Evolutionary conservation across 2,797 vertebrate species (phyloP).

Genomic region (Peromyscus attwateri): DNA sequence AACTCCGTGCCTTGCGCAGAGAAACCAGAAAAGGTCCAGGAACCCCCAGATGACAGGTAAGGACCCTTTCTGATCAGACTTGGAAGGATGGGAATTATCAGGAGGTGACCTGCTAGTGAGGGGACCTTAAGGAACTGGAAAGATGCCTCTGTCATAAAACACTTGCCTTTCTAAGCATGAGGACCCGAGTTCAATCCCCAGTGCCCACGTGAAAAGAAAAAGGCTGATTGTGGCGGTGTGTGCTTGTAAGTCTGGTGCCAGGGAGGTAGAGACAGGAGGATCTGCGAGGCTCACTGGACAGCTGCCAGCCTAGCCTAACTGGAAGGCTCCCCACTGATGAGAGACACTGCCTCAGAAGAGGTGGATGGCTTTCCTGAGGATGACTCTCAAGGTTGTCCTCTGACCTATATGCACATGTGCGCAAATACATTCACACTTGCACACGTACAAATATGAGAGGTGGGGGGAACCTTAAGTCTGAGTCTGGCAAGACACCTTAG

Average conservation of each 20-base stretch:
- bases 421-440: too few relatives aligned
- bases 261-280: background rate
- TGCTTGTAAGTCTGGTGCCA: background rate
- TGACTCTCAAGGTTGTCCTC: background rate
- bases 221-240: background rate
- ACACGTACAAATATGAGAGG: background rate
- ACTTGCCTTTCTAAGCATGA: background rate
- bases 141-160: background rate
- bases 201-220: background rate
- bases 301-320: background rate
- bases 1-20: conserved; percentile 76
- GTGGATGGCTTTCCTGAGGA: background rate
- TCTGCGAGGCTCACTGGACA: background rate
- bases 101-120: background rate
- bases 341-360: background rate
- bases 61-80: conserved; percentile 35
- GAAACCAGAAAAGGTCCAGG: conserved; percentile 72
- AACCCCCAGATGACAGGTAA: conserved; percentile 81
- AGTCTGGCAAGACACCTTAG: background rate
- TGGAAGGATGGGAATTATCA: background rate
- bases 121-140: background rate
- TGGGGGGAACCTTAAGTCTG: background rate
- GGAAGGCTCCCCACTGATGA: background rate
- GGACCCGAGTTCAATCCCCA: background rate
- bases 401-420: background rate